phyloP scores from a whole-genome alignment of 2,888 invertebrate species.

The Ethmia dodecea region DNA sequence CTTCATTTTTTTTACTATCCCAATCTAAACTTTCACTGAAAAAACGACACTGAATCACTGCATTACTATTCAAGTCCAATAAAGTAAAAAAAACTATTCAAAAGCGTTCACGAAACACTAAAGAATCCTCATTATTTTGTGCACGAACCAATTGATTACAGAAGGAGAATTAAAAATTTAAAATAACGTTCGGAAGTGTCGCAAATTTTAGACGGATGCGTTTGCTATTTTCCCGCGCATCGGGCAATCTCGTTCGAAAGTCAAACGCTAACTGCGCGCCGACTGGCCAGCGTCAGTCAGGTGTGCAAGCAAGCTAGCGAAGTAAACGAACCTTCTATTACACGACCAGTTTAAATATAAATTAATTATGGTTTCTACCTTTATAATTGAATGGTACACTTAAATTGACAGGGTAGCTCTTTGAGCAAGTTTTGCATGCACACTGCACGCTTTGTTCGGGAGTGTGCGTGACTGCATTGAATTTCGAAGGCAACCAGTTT shows the following conservation, averaged over 20 bases:
- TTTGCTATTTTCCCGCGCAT: constrained; percentile 34
- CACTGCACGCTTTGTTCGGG: constrained; percentile 1
- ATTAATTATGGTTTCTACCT: constrained; percentile 32
- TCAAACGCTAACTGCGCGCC: constrained; percentile 60
- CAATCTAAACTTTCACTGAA: constrained; percentile 61
- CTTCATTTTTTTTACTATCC: constrained; percentile 52
- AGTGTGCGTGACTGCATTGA: constrained; percentile 14
- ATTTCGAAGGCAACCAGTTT: constrained; percentile 18
- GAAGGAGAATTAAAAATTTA: constrained; percentile 7
- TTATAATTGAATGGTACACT: constrained; percentile 19
- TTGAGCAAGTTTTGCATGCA: constrained; percentile 12
- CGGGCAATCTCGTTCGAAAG: constrained; percentile 59
- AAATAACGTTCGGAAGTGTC: constrained; percentile 9
- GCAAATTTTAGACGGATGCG: constrained; percentile 25
- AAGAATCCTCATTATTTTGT: constrained; percentile 22
- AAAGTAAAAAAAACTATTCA: constrained; percentile 17
- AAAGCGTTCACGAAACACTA: constrained; percentile 18
- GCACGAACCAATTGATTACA: constrained; percentile 4
- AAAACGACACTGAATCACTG: constrained; percentile 37
- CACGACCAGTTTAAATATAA: constrained; percentile 37
- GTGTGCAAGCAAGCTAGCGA: constrained; percentile 36
- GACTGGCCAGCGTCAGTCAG: constrained; percentile 45
- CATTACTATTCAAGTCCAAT: constrained; percentile 32
- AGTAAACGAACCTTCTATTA: constrained; percentile 37
- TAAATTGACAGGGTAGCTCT: constrained; percentile 25